phyloP scores from a whole-genome alignment of 2,888 invertebrate species.

The Pachydiplax longipennis region DNA sequence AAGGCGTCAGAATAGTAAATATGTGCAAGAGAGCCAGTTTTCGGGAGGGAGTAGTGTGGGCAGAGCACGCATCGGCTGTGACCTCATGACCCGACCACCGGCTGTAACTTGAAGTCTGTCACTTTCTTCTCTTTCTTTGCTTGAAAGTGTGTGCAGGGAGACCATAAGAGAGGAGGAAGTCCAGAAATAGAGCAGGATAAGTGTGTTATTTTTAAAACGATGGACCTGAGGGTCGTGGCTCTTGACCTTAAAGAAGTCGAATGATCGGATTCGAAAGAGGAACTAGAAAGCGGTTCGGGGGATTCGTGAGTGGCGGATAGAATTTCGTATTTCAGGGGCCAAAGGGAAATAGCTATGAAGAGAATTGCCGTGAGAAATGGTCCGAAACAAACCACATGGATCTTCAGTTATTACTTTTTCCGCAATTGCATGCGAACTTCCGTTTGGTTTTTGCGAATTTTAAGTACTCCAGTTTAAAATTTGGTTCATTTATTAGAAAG shows the following conservation, averaged over 20 bases:
- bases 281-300: background rate
- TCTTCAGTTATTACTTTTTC: too few relatives aligned
- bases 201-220: background rate
- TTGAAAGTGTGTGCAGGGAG: background rate
- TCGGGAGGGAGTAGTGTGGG: background rate
- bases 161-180: background rate
- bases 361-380: too few relatives aligned
- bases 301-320: background rate
- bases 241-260: background rate
- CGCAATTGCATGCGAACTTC: too few relatives aligned
- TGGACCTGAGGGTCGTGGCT: background rate
- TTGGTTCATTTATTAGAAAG: too few relatives aligned
- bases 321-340: too few relatives aligned
- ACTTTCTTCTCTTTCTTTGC: background rate
- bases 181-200: background rate
- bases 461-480: too few relatives aligned
- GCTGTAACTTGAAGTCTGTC: background rate
- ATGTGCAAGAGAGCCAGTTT: background rate
- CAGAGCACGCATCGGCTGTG: background rate
- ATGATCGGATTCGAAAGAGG: background rate
- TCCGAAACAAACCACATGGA: too few relatives aligned
- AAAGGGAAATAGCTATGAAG: too few relatives aligned
- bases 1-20: background rate
- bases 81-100: slow-evolving; percentile 18
- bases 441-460: too few relatives aligned